Evolutionary conservation across 2,797 vertebrate genomes (phyloP).

Genomic region (Gallirallus australis): DNA sequence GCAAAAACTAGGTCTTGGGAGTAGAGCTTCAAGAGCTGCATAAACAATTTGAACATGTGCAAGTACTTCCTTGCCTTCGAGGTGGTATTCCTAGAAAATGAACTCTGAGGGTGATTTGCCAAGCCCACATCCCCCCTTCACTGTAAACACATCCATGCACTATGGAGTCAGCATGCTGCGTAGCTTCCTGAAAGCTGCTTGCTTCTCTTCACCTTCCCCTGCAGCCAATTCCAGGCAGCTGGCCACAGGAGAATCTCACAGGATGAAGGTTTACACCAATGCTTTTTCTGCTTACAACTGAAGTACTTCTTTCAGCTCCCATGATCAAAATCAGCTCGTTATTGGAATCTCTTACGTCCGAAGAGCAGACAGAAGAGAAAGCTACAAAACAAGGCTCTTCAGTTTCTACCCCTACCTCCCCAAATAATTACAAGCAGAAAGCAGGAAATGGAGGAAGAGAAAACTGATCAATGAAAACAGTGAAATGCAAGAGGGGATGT

Average conservation of each 20-base stretch:
- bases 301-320: not conserved
- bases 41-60: not conserved
- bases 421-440: not conserved
- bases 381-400: not conserved
- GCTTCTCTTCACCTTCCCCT: not conserved
- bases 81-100: not conserved
- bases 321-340: not conserved
- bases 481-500: not conserved
- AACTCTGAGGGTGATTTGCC: not conserved
- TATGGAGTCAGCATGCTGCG: not conserved
- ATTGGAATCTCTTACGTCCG: not conserved
- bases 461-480: not conserved
- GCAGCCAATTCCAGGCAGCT: not conserved
- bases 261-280: not conserved
- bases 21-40: not conserved
- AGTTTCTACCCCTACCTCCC: not conserved
- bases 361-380: not conserved
- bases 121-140: not conserved
- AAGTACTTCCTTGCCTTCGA: not conserved
- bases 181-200: not conserved
- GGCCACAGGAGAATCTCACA: not conserved
- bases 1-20: not conserved
- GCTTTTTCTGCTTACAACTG: not conserved
- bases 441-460: not conserved
- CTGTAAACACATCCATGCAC: not conserved